Conservation (phyloP, 2,113 vertebrate species). For the Shinisaurus crocodilurus region DNA sequence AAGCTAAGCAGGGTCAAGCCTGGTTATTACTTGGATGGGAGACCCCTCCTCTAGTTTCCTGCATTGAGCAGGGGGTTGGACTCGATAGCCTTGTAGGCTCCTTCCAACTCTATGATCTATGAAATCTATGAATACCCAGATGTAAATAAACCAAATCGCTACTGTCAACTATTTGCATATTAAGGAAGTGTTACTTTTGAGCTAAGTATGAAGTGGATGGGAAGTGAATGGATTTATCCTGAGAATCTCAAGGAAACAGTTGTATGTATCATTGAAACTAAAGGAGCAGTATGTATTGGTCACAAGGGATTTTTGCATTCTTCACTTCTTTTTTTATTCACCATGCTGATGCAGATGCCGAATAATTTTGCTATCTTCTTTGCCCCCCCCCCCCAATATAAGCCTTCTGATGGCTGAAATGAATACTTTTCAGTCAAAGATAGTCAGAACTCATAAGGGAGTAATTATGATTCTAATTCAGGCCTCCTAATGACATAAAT, state of each 20-base stretch:
- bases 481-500: slow-evolving; percentile 72
- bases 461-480: slow-evolving; percentile 70
- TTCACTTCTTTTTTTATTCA: slow-evolving; percentile 16
- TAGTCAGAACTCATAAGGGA: slow-evolving; percentile 59
- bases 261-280: accelerated
- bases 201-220: neutral
- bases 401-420: slow-evolving; percentile 59
- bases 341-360: neutral
- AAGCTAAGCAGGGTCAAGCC: no score
- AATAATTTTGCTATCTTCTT: slow-evolving; percentile 11
- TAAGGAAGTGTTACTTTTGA: slow-evolving; percentile 44
- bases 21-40: no score
- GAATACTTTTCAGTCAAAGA: slow-evolving; percentile 52
- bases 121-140: slow-evolving; percentile 56
- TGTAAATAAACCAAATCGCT: slow-evolving; percentile 40
- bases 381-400: neutral
- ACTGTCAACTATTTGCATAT: slow-evolving; percentile 53
- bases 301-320: neutral
- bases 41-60: no score
- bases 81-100: no score
- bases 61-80: no score
- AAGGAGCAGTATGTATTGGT: neutral
- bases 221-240: slow-evolving; percentile 19
- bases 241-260: slow-evolving; percentile 31
- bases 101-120: no score